Percentiles rank a stretch among this genome's conserved stretches.
Evolutionary conservation across 2,797 vertebrate genomes (phyloP).

Genomic region (Rhynchotus rufescens): DNA sequence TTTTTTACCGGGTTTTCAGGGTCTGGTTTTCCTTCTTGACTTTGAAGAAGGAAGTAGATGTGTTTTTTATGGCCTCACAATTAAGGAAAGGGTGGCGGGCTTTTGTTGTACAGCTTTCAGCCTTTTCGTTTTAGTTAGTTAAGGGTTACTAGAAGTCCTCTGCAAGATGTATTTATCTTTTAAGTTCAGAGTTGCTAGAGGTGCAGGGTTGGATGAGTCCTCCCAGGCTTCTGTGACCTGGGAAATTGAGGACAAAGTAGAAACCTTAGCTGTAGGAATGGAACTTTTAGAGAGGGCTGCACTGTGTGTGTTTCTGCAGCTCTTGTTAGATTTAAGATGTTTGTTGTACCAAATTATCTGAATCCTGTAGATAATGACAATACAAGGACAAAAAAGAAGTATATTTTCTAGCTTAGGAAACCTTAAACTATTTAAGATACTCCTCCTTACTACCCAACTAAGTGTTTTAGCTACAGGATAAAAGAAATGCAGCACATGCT

Average conservation of each 20-base stretch:
- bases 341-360: neutral
- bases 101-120: neutral
- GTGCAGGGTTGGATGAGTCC: neutral
- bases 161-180: neutral
- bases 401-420: neutral
- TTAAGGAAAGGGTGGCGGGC: neutral
- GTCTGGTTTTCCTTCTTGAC: neutral
- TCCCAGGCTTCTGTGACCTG: neutral
- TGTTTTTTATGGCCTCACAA: neutral
- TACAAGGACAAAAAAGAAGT: neutral
- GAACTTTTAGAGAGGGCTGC: neutral
- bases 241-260: neutral
- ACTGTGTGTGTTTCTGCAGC: neutral
- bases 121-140: neutral
- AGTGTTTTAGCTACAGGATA: neutral
- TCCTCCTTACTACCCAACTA: neutral
- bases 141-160: neutral
- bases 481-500: neutral
- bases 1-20: neutral
- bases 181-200: neutral
- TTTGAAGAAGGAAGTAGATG: neutral
- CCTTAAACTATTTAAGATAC: neutral
- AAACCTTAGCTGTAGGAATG: neutral
- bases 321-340: neutral
- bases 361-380: neutral